These are phyloP conservation scores for Orchesella cincta DNA, from an alignment of 1,140 invertebrate genomes.

Conservation along the genomic window DNA sequence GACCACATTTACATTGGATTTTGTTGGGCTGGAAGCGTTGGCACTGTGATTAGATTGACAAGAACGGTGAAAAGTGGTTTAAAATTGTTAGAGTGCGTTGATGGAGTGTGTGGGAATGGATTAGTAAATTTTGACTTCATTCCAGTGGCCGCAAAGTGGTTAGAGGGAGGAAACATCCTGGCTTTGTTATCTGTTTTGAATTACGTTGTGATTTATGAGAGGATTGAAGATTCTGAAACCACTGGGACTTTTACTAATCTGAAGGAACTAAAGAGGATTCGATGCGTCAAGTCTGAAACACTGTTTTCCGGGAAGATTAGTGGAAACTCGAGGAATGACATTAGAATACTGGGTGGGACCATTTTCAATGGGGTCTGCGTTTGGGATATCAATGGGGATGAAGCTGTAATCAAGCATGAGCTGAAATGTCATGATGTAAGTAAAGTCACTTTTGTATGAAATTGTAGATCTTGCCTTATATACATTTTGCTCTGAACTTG, in stretches of 20 bases:
- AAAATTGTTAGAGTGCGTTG: not conserved
- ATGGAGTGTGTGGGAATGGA: not conserved
- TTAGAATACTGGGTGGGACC: conserved; percentile 11
- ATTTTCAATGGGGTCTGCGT: conserved; percentile 16
- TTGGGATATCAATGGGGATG: not conserved
- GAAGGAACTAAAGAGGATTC: not conserved
- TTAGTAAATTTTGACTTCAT: conserved; percentile 20
- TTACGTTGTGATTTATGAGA: not conserved
- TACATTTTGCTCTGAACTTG: not conserved
- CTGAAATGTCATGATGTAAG: conserved; percentile 28
- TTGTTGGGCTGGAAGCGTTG: not conserved
- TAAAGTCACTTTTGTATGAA: not conserved
- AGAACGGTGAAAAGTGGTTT: not conserved
- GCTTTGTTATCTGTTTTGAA: conserved; percentile 8
- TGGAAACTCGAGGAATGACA: not conserved
- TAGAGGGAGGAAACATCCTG: not conserved
- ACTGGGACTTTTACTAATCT: not conserved
- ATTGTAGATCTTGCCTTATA: not conserved
- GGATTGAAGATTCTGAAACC: not conserved
- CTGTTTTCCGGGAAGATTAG: not conserved
- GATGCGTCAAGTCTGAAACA: not conserved
- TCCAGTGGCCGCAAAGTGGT: conserved; percentile 15
- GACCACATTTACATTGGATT: not conserved
- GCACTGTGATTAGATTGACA: not conserved
- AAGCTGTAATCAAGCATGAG: not conserved